Evolutionary conservation across 2,888 invertebrate genomes (phyloP).

Genomic region (Clitarchus hookeri): DNA sequence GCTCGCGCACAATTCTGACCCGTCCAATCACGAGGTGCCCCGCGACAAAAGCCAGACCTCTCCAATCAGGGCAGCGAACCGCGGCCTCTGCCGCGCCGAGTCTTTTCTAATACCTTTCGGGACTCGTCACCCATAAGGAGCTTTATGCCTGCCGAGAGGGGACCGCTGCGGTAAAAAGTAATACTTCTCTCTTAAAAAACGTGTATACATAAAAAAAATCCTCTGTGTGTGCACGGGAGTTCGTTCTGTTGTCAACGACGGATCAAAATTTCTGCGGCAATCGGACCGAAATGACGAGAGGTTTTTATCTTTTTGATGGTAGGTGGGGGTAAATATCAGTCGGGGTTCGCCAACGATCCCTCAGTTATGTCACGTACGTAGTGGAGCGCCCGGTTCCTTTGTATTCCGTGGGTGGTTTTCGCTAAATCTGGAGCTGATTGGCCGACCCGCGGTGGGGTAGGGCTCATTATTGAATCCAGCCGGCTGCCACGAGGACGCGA

Average conservation of each 20-base stretch:
- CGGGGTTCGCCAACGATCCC: conserved; percentile 27
- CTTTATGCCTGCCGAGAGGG: background rate
- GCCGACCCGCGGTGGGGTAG: background rate
- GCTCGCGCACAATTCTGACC: conserved; percentile 16
- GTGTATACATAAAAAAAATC: background rate
- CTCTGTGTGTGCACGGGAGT: background rate
- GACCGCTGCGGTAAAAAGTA: background rate
- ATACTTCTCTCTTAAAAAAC: background rate
- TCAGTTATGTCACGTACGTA: background rate
- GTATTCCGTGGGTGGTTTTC: background rate
- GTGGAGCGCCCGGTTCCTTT: background rate
- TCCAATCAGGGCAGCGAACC: conserved; percentile 23
- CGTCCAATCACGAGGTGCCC: conserved; percentile 10
- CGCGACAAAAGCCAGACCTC: background rate
- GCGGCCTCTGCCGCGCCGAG: background rate
- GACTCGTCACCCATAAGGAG: conserved; percentile 23
- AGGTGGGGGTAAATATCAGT: conserved; percentile 29
- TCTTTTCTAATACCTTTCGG: conserved; percentile 19
- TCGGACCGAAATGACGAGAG: conserved; percentile 19
- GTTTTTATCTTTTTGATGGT: background rate
- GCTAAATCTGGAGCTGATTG: background rate
- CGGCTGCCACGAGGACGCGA: background rate
- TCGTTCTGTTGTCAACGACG: background rate
- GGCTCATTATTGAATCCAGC: background rate
- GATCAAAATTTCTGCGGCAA: conserved; percentile 21